Percentiles rank a stretch among this genome's conserved stretches.
Evolutionary conservation across 2,888 invertebrate species (phyloP).

Genomic region (Tortricodes alternella): DNA sequence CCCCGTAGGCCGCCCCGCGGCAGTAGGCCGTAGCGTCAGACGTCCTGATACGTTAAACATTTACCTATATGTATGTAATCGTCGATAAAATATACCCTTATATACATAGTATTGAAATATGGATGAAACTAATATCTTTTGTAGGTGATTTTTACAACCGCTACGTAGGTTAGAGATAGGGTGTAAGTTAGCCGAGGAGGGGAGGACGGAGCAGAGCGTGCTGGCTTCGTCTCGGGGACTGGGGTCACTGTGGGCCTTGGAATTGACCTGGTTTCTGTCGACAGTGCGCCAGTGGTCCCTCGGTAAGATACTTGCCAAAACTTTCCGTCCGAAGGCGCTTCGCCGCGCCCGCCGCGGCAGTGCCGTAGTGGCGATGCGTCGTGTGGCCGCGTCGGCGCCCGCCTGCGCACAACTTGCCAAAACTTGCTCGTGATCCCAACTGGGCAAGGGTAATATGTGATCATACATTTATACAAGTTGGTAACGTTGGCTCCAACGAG

Average conservation of each 20-base stretch:
- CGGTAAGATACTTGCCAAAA: constrained; percentile 76
- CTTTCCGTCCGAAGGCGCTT: constrained; percentile 71
- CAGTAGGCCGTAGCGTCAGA: constrained; percentile 69
- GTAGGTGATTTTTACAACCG: constrained; percentile 83
- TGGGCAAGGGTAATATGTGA: too few species aligned
- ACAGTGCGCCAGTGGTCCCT: constrained; percentile 51
- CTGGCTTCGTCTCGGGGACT: constrained; percentile 18
- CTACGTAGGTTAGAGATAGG: constrained; percentile 79
- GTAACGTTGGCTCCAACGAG: too few species aligned
- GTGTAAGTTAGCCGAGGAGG: constrained; percentile 73
- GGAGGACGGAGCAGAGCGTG: constrained; percentile 52
- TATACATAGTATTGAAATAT: constrained; percentile 80
- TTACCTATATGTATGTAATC: constrained; percentile 70
- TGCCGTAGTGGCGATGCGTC: constrained; percentile 51
- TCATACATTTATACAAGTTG: too few species aligned
- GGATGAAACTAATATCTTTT: constrained; percentile 84
- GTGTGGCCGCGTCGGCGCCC: constrained; percentile 32
- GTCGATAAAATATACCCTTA: constrained; percentile 80
- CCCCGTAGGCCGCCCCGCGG: constrained; percentile 73
- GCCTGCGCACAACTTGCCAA: neutral
- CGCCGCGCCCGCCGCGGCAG: constrained; percentile 56
- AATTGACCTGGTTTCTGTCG: constrained; percentile 33
- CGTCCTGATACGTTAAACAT: constrained; percentile 70
- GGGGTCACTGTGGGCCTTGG: constrained; percentile 10
- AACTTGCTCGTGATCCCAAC: too few species aligned